Evolutionary conservation across 2,797 vertebrate species (phyloP).

Genomic region (Lepus townsendii): DNA sequence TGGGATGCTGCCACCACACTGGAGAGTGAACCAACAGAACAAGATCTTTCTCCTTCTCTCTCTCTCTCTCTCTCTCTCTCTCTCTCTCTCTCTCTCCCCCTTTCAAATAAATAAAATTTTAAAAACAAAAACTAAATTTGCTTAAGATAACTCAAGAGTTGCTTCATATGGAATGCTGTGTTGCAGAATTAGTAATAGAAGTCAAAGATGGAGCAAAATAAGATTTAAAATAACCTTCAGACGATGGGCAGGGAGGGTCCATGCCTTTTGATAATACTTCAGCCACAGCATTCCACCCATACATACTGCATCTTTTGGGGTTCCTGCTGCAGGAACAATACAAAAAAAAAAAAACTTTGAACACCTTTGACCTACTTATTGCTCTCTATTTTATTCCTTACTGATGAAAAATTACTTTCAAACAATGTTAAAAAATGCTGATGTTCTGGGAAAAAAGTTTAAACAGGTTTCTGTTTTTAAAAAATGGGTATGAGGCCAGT

Average conservation of each 20-base stretch:
- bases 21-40: too few relatives aligned
- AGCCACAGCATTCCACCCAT: background rate
- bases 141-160: background rate
- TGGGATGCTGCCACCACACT: too few relatives aligned
- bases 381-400: constrained; percentile 35
- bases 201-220: background rate
- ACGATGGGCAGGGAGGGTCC: background rate
- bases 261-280: background rate
- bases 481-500: background rate
- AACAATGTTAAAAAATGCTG: background rate
- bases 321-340: background rate
- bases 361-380: constrained; percentile 34
- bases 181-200: background rate
- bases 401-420: constrained; percentile 23
- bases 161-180: background rate
- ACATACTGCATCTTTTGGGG: background rate
- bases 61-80: too few relatives aligned
- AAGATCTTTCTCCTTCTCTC: too few relatives aligned
- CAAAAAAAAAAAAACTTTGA: background rate
- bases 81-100: too few relatives aligned
- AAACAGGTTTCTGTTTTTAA: constrained; percentile 31
- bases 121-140: background rate
- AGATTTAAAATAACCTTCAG: background rate
- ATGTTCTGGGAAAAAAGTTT: background rate
- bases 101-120: too few relatives aligned